These are phyloP conservation scores for Paradisaea rubra DNA, from an alignment of 2,113 vertebrate genomes.

Conservation along the genomic window DNA sequence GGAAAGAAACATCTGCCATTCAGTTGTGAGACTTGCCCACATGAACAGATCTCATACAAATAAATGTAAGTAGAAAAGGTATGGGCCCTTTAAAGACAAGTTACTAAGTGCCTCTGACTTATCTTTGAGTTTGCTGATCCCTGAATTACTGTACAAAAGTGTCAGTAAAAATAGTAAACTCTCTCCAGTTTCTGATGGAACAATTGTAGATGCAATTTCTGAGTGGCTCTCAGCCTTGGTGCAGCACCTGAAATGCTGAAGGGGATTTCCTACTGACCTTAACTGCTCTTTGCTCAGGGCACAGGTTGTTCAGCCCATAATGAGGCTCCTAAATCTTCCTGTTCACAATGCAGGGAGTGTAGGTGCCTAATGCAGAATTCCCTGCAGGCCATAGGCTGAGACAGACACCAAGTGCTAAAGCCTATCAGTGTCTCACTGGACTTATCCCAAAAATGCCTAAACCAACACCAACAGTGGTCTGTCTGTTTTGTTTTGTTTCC, in stretches of 20 bases:
- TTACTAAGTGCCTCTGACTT: not conserved
- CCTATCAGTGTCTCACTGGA: not conserved
- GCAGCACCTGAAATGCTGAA: not conserved
- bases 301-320: not conserved
- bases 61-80: not conserved
- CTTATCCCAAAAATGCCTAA: not conserved
- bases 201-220: not conserved
- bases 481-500: conserved; percentile 9
- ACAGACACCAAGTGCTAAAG: not conserved
- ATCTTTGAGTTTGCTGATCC: not conserved
- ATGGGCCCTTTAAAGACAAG: not conserved
- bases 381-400: not conserved
- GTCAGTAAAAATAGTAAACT: not conserved
- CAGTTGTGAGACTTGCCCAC: not conserved
- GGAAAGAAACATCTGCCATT: not conserved
- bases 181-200: not conserved
- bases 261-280: not conserved
- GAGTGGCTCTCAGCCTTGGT: not conserved
- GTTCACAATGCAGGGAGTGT: not conserved
- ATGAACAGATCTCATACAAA: not conserved
- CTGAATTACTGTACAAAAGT: not conserved
- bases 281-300: not conserved
- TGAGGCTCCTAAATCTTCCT: not conserved
- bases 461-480: not conserved
- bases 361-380: not conserved